Percentiles rank a stretch among this genome's conserved stretches.
Evolutionary conservation across 2,888 invertebrate species (phyloP).

Genomic region (Fragum fragum): DNA sequence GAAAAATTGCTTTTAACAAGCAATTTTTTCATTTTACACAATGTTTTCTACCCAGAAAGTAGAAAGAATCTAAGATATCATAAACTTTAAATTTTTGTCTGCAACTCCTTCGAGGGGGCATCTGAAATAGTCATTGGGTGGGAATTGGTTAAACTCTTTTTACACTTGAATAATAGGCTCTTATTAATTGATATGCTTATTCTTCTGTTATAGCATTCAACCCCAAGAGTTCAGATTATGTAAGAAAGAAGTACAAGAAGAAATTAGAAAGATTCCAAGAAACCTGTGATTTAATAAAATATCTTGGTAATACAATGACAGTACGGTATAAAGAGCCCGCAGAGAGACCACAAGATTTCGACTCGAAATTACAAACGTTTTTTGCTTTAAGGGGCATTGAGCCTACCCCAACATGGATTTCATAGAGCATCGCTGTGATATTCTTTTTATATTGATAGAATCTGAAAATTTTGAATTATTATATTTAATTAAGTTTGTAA

Average conservation of each 20-base stretch:
- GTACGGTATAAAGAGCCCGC: constrained; percentile 83
- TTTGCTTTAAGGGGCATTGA: constrained; percentile 81
- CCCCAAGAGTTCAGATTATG: constrained; percentile 86
- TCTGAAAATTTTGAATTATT: not conserved
- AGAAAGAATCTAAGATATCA: no score
- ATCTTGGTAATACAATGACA: constrained; percentile 86
- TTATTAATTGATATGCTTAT: not conserved
- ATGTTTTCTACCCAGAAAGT: no score
- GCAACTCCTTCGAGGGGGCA: no score
- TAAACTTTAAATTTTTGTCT: no score
- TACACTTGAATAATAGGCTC: no score
- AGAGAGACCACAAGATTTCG: constrained; percentile 85
- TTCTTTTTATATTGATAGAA: not conserved
- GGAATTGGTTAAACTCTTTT: no score
- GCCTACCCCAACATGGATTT: constrained; percentile 82
- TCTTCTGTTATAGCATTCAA: constrained; percentile 84
- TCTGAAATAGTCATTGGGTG: no score
- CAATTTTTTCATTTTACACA: no score
- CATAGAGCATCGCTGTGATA: constrained; percentile 51
- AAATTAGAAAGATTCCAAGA: constrained; percentile 86
- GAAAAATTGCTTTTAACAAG: no score
- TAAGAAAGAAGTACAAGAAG: constrained; percentile 86
- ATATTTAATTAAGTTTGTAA: not conserved
- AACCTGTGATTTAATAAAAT: constrained; percentile 85
- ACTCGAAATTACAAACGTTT: constrained; percentile 85